A percentile compares a stretch with the other conserved stretches of the same genome.
Conservation (phyloP, 2,113 vertebrate species). For the Alligator sinensis region DNA sequence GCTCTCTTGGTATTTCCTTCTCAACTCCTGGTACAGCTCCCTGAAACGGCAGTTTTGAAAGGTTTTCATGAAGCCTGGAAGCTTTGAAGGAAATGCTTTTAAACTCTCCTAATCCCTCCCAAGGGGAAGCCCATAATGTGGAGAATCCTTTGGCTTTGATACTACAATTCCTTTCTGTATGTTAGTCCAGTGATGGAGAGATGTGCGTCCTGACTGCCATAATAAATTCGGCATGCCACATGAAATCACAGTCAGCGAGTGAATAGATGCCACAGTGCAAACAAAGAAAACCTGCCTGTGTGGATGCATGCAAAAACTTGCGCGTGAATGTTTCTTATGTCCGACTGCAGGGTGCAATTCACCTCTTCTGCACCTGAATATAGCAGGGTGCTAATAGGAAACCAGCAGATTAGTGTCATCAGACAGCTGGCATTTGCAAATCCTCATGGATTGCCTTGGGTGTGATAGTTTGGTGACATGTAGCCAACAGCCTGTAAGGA, state of each 20-base stretch:
- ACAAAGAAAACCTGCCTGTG: background rate
- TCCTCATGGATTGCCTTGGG: background rate
- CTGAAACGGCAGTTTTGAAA: background rate
- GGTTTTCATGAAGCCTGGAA: background rate
- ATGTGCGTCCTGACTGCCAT: background rate
- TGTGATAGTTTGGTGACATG: background rate
- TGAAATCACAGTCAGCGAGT: background rate
- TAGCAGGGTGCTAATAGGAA: background rate
- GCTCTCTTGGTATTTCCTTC: background rate
- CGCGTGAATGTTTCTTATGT: background rate
- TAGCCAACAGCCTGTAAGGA: background rate
- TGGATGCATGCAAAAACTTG: background rate
- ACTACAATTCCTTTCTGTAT: background rate
- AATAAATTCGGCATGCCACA: background rate
- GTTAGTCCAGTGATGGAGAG: background rate
- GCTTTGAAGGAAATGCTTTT: background rate
- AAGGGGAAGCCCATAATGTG: background rate
- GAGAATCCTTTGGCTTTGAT: background rate
- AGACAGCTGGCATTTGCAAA: background rate
- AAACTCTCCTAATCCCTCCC: background rate
- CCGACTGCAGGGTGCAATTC: background rate
- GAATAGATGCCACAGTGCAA: background rate
- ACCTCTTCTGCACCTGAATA: background rate
- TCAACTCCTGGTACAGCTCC: background rate
- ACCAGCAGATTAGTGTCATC: background rate